Evolutionary conservation across 2,797 vertebrate genomes (phyloP).

Genomic region (Gallinago stenura): DNA sequence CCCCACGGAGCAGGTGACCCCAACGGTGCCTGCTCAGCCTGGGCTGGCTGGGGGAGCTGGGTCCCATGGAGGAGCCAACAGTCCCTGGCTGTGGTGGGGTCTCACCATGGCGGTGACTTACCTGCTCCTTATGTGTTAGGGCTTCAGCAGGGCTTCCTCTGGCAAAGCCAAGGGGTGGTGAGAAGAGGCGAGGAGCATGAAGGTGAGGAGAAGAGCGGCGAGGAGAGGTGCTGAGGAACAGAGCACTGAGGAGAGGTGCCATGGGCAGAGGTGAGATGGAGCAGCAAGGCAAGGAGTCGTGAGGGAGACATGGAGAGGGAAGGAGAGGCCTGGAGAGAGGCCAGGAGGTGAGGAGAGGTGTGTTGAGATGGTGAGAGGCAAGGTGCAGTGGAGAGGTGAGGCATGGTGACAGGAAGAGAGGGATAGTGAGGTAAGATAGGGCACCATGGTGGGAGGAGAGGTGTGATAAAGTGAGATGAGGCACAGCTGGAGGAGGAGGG

Average conservation of each 20-base stretch:
- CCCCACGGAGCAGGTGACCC: not conserved
- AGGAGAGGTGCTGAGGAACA: not conserved
- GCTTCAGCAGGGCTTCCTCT: not conserved
- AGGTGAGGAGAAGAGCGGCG: not conserved
- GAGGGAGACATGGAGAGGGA: not conserved
- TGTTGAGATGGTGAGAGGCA: not conserved
- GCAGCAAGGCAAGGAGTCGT: not conserved
- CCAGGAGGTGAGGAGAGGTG: no score
- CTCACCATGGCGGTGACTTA: not conserved
- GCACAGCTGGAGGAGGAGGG: no score
- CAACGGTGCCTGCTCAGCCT: not conserved
- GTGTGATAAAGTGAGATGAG: no score
- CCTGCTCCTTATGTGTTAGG: not conserved
- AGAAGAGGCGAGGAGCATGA: not conserved
- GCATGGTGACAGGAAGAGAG: fast-evolving
- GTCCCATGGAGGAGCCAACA: fast-evolving
- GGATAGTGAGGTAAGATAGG: not conserved
- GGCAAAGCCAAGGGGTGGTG: not conserved
- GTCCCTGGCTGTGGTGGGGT: fast-evolving
- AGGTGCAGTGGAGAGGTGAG: not conserved
- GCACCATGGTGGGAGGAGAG: no score
- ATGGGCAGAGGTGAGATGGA: not conserved
- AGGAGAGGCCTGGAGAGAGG: no score
- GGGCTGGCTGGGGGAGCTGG: not conserved
- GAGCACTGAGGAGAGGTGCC: not conserved